phyloP scores from a whole-genome alignment of 1,140 invertebrate genomes.

The Popillia japonica region DNA sequence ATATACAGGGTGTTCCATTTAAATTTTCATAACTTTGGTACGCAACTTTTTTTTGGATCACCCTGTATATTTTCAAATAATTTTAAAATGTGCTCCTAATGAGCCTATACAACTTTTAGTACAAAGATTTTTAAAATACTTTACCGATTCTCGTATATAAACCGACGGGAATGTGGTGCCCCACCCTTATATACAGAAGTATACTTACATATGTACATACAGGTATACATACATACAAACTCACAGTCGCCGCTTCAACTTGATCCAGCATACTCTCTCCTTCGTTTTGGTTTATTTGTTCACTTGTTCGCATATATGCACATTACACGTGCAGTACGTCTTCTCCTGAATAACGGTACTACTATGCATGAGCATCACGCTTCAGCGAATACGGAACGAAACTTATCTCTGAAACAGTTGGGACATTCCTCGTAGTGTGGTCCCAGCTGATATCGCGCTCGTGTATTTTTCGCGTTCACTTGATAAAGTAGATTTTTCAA shows the following conservation, averaged over 20 bases:
- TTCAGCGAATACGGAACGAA: not conserved
- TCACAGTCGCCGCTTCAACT: not conserved
- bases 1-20: too few relatives aligned
- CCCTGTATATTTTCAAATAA: too few relatives aligned
- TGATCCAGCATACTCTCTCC: not conserved
- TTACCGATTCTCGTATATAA: too few relatives aligned
- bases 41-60: too few relatives aligned
- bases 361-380: slow-evolving; percentile 4
- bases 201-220: too few relatives aligned
- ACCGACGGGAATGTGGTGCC: too few relatives aligned
- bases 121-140: too few relatives aligned
- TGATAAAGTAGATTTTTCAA: not conserved
- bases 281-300: not conserved
- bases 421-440: not conserved
- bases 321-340: not conserved
- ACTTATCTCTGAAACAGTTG: slow-evolving; percentile 9
- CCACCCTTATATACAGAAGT: too few relatives aligned
- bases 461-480: not conserved
- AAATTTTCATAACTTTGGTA: too few relatives aligned
- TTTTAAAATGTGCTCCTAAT: too few relatives aligned
- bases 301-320: not conserved
- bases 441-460: not conserved
- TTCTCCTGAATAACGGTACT: not conserved
- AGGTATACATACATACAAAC: too few relatives aligned
- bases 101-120: too few relatives aligned